Conservation (phyloP, 2,888 invertebrate species). For the Anticlea derivata region DNA sequence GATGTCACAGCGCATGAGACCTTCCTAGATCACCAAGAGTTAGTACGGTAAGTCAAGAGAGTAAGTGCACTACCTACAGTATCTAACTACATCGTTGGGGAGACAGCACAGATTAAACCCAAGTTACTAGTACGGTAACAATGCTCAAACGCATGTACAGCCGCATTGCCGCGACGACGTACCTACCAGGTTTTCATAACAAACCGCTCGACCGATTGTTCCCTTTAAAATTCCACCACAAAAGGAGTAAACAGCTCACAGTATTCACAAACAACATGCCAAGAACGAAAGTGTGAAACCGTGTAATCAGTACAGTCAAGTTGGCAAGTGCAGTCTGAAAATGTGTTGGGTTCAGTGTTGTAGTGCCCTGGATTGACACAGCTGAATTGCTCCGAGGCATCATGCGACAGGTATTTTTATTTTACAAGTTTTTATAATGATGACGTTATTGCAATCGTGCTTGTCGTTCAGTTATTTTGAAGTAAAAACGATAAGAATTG, state of each 20-base stretch:
- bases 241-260: constrained; percentile 72
- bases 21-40: constrained; percentile 2
- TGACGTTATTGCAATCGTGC: neutral
- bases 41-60: neutral
- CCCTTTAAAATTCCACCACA: constrained; percentile 73
- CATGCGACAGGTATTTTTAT: constrained; percentile 30
- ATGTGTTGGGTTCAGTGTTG: constrained; percentile 67
- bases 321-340: constrained; percentile 48
- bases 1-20: constrained; percentile 14
- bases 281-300: constrained; percentile 49
- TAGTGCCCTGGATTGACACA: constrained; percentile 49
- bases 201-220: constrained; percentile 72
- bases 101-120: constrained; percentile 13
- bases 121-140: constrained; percentile 21
- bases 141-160: constrained; percentile 57
- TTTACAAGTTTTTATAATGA: constrained; percentile 4
- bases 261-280: constrained; percentile 71
- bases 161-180: constrained; percentile 49
- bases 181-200: constrained; percentile 73
- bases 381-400: constrained; percentile 43
- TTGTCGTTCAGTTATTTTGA: neutral
- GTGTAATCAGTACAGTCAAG: constrained; percentile 26
- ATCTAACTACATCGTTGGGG: constrained; percentile 13
- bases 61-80: constrained; percentile 6
- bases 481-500: constrained; percentile 7